Evolutionary conservation across 2,113 vertebrate species (phyloP).

Genomic region (Smithornis capensis): DNA sequence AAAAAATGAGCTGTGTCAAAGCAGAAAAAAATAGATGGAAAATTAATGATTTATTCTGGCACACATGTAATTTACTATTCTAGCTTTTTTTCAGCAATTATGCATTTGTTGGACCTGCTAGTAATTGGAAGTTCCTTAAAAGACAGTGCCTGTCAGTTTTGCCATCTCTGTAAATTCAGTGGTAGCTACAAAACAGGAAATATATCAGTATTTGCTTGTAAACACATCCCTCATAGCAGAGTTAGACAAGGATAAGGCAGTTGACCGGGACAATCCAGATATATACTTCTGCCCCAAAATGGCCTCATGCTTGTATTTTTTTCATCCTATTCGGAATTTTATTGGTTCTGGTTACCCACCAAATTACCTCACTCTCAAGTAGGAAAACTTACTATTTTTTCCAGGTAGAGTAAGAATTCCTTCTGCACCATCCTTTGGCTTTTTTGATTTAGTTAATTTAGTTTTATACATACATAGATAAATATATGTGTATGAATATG

Average conservation of each 20-base stretch:
- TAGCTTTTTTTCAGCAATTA: conserved; percentile 7
- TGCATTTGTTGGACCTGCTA: conserved; percentile 40
- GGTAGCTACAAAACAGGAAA: background rate
- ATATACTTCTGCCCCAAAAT: background rate
- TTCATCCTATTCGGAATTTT: background rate
- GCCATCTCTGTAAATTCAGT: background rate
- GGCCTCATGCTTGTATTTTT: background rate
- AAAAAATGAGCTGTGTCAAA: conserved; percentile 33
- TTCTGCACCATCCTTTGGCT: background rate
- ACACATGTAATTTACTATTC: conserved; percentile 43
- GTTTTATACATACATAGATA: background rate
- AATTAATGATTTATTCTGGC: conserved; percentile 40
- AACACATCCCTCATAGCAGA: background rate
- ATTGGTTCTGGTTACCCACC: background rate
- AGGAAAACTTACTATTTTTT: background rate
- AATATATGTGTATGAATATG: background rate
- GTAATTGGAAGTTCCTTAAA: conserved; percentile 19
- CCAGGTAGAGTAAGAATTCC: background rate
- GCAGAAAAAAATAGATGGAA: conserved; percentile 20
- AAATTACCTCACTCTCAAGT: background rate
- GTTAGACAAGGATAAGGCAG: background rate
- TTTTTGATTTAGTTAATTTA: background rate
- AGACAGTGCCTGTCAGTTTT: conserved; percentile 2
- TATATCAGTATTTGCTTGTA: background rate
- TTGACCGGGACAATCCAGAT: background rate